Conservation (phyloP, 92 coral and sea anemone species). For the Desmophyllum pertusum region DNA sequence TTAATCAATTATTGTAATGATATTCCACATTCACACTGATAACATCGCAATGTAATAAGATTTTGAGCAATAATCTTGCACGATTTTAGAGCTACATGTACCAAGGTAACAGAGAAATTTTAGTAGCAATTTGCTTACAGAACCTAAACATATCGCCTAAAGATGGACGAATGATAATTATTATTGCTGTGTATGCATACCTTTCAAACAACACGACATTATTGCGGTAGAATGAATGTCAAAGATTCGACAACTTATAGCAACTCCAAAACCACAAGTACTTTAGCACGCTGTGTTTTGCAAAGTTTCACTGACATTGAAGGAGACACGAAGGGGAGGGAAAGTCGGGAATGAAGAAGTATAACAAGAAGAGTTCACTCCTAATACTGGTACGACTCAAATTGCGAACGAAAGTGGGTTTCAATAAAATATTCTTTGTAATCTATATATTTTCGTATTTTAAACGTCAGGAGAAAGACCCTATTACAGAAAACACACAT, state of each 20-base stretch:
- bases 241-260: conserved; percentile 13
- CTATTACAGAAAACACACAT: conserved; percentile 17
- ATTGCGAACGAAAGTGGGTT: background rate
- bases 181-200: background rate
- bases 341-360: background rate
- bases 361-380: background rate
- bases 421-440: background rate
- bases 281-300: conserved; percentile 23
- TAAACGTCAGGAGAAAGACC: background rate
- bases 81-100: background rate
- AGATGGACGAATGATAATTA: too few species aligned
- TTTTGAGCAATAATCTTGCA: background rate
- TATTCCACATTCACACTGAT: background rate
- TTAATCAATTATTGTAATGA: background rate
- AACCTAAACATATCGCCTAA: too few species aligned
- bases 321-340: background rate
- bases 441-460: background rate
- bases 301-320: background rate
- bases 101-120: background rate
- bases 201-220: background rate
- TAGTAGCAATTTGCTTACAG: background rate
- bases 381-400: background rate
- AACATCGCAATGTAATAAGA: conserved; percentile 2
- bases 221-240: conserved; percentile 17
- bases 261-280: conserved; percentile 23